Base-by-base conservation (phyloP, 2,888 invertebrate species). In the Barypeithes pellucidus region DNA sequence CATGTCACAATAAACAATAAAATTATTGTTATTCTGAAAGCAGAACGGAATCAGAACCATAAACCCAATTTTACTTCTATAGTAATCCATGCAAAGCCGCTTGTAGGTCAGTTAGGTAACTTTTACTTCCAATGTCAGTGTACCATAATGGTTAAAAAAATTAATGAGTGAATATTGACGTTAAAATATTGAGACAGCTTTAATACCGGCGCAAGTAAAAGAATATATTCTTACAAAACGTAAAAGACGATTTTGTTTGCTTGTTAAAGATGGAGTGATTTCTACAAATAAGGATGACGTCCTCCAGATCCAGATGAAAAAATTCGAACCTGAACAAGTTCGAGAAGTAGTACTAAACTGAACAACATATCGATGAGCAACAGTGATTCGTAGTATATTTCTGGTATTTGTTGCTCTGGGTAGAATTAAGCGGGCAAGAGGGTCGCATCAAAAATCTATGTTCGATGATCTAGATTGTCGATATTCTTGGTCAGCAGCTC, bases 51-150 rank as follows among this genome's bases (percentile, higher is more conserved):
- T 16, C 29, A 54, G 4, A 54, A 33, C n/a, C 14, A 52, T 33
- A 16, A 33, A 29, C 54, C 8, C 0, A 24, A 33, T 14, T 50
- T 54, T 16, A 47, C 66, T 70, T 70, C 57, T 67, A n/a, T n/a
- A 67, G 72, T 70, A 74, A 72, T 72, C 67, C 57, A 59, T 43
- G 70, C 14, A 16, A 29, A 41, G 24, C 39, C 11, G 67, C 45
- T 73, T 78, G 73, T 77, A 75, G 78, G 78, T 78, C 77, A 78
- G 76, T 78, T 77, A 74, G 54, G 62, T 75, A 73, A 77, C 71
- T 72, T 60, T 52, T 66, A 67, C 62, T 75, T 79, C 77, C 77
- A 78, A 78, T 77, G 78, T 77, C 78, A 76, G 63, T 61, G 20
- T 54, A 72, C 63, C 62, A 50, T n/a, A 45, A 33, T 54, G 54